Evolutionary conservation across 2,797 vertebrate species (phyloP).

Genomic region (Pantherophis vulpinus): DNA sequence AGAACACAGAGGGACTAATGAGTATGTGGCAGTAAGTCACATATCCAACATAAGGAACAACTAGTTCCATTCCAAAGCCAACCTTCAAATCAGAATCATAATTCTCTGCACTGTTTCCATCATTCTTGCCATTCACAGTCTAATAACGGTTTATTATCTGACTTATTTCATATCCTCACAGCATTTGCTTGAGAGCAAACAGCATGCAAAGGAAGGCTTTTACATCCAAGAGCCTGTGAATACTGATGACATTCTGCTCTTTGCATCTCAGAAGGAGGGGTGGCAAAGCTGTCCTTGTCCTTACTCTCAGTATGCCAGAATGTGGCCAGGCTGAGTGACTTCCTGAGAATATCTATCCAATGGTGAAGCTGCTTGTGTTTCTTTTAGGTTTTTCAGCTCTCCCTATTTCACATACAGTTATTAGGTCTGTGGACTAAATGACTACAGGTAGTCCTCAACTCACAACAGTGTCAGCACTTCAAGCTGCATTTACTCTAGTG

Average conservation of each 20-base stretch:
- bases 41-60: slow-evolving; percentile 19
- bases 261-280: neutral
- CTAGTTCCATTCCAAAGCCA: slow-evolving; percentile 31
- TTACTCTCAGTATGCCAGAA: neutral
- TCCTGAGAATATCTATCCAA: neutral
- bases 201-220: slow-evolving; percentile 22
- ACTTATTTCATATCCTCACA: slow-evolving; percentile 31
- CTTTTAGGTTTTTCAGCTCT: neutral
- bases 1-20: neutral
- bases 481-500: no score
- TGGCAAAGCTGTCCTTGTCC: neutral
- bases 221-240: slow-evolving; percentile 26
- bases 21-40: neutral
- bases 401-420: neutral
- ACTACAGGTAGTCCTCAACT: neutral
- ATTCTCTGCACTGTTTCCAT: slow-evolving; percentile 15
- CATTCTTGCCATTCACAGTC: slow-evolving; percentile 8
- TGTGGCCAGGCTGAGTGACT: neutral
- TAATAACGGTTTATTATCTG: slow-evolving; percentile 12
- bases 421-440: neutral
- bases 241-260: slow-evolving; percentile 33
- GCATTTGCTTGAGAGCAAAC: slow-evolving; percentile 10
- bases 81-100: slow-evolving; percentile 28
- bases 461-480: no score
- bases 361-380: neutral